Evolutionary conservation across 2,888 invertebrate genomes (phyloP).

Genomic region (Autographa gamma): DNA sequence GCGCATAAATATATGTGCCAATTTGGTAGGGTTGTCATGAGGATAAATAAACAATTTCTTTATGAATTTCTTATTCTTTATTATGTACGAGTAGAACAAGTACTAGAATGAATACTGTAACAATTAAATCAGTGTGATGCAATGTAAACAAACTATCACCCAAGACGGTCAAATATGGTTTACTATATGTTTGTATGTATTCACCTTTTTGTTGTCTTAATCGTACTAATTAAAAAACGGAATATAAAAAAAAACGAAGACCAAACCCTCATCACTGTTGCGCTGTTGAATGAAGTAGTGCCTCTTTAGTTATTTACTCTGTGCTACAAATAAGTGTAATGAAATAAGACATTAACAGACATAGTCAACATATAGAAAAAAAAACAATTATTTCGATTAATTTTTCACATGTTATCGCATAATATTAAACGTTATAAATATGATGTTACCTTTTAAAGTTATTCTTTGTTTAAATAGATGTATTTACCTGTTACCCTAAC

Average conservation of each 20-base stretch:
- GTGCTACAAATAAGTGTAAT: not conserved
- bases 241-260: no score
- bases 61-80: not conserved
- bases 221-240: no score
- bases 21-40: not conserved
- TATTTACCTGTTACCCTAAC: slow-evolving; percentile 7
- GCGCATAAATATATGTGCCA: not conserved
- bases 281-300: not conserved
- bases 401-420: slow-evolving; percentile 24
- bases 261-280: not conserved
- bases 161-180: not conserved
- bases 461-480: slow-evolving; percentile 19
- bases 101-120: not conserved
- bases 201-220: not conserved
- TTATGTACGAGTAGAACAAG: not conserved
- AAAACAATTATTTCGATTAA: slow-evolving; percentile 24
- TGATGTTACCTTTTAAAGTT: slow-evolving; percentile 26
- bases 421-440: slow-evolving; percentile 11
- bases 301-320: not conserved
- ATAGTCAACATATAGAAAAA: slow-evolving; percentile 26
- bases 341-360: not conserved
- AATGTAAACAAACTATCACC: not conserved
- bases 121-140: not conserved
- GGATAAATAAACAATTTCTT: not conserved
- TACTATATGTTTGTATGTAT: not conserved